These are phyloP conservation scores for Sphenodon punctatus DNA, from an alignment of 2,797 vertebrate species.

Conservation along the genomic window DNA sequence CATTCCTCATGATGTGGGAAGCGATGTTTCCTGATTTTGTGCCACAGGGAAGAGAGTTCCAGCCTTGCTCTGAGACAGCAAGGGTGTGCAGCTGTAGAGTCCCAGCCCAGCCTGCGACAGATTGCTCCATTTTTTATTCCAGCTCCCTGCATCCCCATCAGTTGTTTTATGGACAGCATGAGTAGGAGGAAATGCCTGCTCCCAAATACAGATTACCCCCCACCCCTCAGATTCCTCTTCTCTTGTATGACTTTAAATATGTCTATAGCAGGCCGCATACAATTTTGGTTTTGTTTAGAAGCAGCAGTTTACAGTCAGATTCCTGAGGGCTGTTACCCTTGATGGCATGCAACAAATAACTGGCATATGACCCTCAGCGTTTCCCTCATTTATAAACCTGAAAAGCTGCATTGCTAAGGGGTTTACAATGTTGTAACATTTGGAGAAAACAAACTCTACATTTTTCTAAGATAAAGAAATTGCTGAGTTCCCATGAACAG, in stretches of 20 bases:
- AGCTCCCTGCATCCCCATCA: too few species aligned
- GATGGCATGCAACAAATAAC: rapidly evolving
- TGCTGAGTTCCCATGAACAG: neutral
- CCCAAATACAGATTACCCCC: neutral
- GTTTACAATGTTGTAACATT: neutral
- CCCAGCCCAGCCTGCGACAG: too few species aligned
- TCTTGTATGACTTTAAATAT: neutral
- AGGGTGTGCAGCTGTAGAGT: too few species aligned
- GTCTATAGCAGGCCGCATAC: neutral
- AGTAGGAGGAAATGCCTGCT: too few species aligned
- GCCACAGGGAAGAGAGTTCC: too few species aligned
- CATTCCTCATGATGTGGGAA: too few species aligned
- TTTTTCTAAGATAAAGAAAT: neutral
- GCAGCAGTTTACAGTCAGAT: too few species aligned
- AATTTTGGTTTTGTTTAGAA: neutral
- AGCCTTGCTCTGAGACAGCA: too few species aligned
- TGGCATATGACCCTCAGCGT: rapidly evolving
- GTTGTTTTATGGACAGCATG: too few species aligned
- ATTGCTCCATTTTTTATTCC: too few species aligned
- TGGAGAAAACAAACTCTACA: neutral
- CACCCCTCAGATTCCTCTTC: neutral
- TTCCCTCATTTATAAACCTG: neutral
- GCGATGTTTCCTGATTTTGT: too few species aligned
- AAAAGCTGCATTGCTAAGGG: neutral
- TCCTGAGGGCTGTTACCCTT: rapidly evolving